Evolutionary conservation across 2,797 vertebrate genomes (phyloP), one percentile per base, ranked within the genome.

Genomic region (Vireo griseus): DNA sequence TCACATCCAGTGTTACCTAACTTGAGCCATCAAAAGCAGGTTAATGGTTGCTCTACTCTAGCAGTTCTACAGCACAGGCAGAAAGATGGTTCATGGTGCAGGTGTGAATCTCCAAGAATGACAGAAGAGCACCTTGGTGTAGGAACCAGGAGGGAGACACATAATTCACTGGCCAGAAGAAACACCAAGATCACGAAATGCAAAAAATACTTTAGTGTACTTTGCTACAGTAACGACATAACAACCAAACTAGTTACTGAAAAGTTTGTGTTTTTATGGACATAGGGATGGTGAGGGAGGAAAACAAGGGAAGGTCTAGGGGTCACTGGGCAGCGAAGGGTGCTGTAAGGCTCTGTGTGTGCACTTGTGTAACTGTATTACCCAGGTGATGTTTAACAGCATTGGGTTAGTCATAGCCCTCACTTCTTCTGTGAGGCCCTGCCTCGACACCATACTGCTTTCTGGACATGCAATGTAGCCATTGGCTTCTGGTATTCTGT

Each of bases 321-420:
- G 66, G 39, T 58, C 25, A 21, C 18, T 40, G 51, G 35, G 61
- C 57, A 83, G 26, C 28, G 33, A 21, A 35, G 14, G 39, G 6
- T 39, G 54, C 59, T 90, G 19, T 52, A 42, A n/a, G 18, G 8
- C 8, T 29, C 25, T 35, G 7, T 25, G 10, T 47, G 9, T 9
- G 4, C 9, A 9, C 12, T 40, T 65, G 13, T 22, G 25, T 14
- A 48, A 45, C 18, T 19, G 26, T 29, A 86, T 54, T 62, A 42
- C 9, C 4, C 10, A 12, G 24, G 10, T 29, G 10, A 18, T 42
- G 7, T 54, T 69, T 25, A 66, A 78, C 19, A 91, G 4, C 33
- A 6, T 1, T 33, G 57, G 39, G 4, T 69, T 48, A 57, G 13
- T 29, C 3, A 3, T 5, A 52, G n/a, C 2, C 2, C 4, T 6